Evolutionary conservation across 2,113 vertebrate species (phyloP), one percentile per base, ranked within the genome.

Genomic region (Arenaria interpres): DNA sequence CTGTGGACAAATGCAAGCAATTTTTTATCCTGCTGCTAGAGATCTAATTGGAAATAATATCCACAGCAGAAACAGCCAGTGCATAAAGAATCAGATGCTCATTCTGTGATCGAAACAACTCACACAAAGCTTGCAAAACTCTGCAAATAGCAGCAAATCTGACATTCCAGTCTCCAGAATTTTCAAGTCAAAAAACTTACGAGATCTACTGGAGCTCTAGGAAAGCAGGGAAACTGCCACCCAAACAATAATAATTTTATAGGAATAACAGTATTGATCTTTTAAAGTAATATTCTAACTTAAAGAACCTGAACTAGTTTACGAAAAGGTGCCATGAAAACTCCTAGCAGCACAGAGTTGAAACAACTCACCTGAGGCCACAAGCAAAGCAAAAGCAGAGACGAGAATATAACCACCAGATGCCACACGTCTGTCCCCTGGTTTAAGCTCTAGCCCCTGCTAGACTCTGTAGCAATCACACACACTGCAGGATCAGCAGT

Each of bases 361-460:
- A 51, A 69, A 45, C 28, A 77, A 92, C 96, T 96, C 89, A 97
- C 97, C 97, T 27, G 59, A 83, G 30, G 54, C 32, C 85, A 85
- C 89, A 85, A 76, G 50, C 43, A 95, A 89, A 89, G 59, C 18
- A 53, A 63, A 75, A 39, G 33, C 59, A 48, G 76, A 88, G 48
- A 89, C 46, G 72, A 83, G 41, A 89, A 62, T n/a, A 64, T 8
- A 71, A n/a, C 48, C 21, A 77, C 81, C 59, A 76, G 75, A 90
- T 48, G 50, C 46, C 46, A 63, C 68, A 64, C 5, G 16, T 73
- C n/a, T 6, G 48, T 24, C 76, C 90, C 63, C 27, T 20, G 27
- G 37, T 14, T 93, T 68, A 86, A 79, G 73, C 68, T 48, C 22
- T 23, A 48, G 22, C 22, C 48, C 33, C 77, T 16, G 12, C 24